Base-by-base conservation (phyloP, 2,797 vertebrate species). In the Artibeus jamaicensis region DNA sequence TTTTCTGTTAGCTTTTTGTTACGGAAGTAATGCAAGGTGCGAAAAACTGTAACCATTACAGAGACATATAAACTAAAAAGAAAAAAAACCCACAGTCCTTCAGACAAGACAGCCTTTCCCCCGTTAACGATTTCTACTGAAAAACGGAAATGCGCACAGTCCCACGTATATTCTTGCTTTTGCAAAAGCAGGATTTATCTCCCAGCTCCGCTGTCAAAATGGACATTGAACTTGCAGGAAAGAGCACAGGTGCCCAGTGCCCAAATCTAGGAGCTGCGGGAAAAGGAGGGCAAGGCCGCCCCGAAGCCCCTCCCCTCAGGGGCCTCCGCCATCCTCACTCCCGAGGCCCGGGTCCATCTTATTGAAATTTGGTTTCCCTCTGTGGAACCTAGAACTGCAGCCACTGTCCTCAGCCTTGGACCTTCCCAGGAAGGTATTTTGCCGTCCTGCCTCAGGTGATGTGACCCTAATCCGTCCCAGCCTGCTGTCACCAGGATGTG, bases 391-490 rank as follows among this genome's bases (percentile, higher is more conserved):
- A 16, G 73, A 37, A 22, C 37, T 3, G 0, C 39, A 34, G 50
- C 53, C 46, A 1, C 44, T 1, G 19, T 6, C 57, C 6, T 5
- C 32, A 3, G 55, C 29, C 22, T 1, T 0, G 9, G 8, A 4
- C 37, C 37, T 39, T 37, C 46, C 19, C 48, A 2, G 2, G 0
- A 12, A 53, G 50, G 57, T 7, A 0, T 16, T 7, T 32, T 57
- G n/a, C 65, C n/a, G 57, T 39, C 65, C 7, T 10, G 0, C 6
- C 3, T 21, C 21, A 9, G 19, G 2, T 15, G 67, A 3, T 24
- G 0, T 0, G 37, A 5, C 26, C 2, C 2, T 3, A 2, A 10
- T 24, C 32, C 2, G 55, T 4, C 70, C 26, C 9, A 42, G 82
- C 53, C 57, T 0, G 2, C 55, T 42, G 10, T 62, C 9, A 1